These are phyloP conservation scores for Galeopsomyia nigrocyanea DNA, from an alignment of 2,888 invertebrate genomes.

Conservation along the genomic window DNA sequence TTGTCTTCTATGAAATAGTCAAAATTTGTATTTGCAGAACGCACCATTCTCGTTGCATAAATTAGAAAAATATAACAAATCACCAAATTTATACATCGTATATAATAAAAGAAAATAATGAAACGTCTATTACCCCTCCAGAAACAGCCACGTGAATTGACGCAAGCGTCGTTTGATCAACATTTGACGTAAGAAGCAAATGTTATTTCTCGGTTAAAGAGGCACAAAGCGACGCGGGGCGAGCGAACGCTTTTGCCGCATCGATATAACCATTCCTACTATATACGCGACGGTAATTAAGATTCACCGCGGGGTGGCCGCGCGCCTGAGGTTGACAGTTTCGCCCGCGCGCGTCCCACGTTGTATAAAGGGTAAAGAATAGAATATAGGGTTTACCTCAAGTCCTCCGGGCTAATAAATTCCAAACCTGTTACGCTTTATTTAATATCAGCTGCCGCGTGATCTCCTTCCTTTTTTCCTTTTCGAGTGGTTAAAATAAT, in stretches of 20 bases:
- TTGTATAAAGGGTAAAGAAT: too few relatives aligned
- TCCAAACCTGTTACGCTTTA: conserved; percentile 54
- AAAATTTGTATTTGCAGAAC: too few relatives aligned
- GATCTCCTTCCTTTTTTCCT: too few relatives aligned
- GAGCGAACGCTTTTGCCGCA: conserved; percentile 48
- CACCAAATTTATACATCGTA: too few relatives aligned
- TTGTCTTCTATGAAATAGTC: too few relatives aligned
- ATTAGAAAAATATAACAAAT: too few relatives aligned
- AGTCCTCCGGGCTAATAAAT: conserved; percentile 59
- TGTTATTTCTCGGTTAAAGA: conserved; percentile 5
- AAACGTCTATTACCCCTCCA: too few relatives aligned
- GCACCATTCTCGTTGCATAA: too few relatives aligned
- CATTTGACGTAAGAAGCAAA: conserved; percentile 19
- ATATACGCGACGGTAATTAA: conserved; percentile 56
- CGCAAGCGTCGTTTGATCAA: conserved; percentile 21
- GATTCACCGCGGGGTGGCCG: conserved; percentile 56
- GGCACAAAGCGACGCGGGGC: too few relatives aligned
- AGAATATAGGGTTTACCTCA: conserved; percentile 58
- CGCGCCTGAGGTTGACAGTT: conserved; percentile 62
- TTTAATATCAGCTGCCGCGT: conserved; percentile 35
- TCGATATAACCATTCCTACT: conserved; percentile 51
- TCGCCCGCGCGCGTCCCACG: conserved; percentile 45
- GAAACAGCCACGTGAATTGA: too few relatives aligned
- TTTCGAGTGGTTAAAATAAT: too few relatives aligned
- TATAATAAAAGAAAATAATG: too few relatives aligned